Evolutionary conservation across 2,797 vertebrate species (phyloP), one percentile per base, ranked within the genome.

Genomic region (Poecilia gillii): DNA sequence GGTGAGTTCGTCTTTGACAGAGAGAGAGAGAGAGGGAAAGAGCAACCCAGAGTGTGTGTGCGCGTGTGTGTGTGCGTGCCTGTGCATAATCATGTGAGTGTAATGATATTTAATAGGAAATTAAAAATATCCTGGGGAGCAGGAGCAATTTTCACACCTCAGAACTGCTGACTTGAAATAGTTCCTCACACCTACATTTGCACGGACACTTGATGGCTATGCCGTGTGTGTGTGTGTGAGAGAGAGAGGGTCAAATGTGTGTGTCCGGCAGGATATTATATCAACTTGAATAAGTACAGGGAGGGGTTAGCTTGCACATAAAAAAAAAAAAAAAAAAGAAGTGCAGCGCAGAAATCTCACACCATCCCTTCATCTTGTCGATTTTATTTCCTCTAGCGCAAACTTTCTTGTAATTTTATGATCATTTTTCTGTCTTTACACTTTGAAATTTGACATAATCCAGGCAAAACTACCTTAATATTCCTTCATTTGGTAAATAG

Each of bases 121-220:
- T 93, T 93, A 88, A 90, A 94, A 94, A 92, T 93, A 91, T 90
- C 90, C 88, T 41, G 64, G 86, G 88, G 83, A 87, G 89, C 84
- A 72, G 82, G 77, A 85, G 78, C 81, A 85, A 88, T 92, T 92
- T 93, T 87, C 79, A 88, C 84, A 82, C 80, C 76, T 82, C 64
- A 76, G 82, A 92, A 87, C 46, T 85, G 91, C 91, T 92, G 89
- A 93, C 86, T 91, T 83, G 79, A 73, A 85, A 85, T 77, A 81
- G 84, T 88, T 75, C 16, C 73, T 82, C 77, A 76, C 75, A 73
- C 72, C 57, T 80, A 79, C 81, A 84, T 79, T 78, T 87, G 13
- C 43, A 53, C 39, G 66, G 45, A 70, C 81, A 66, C 71, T 82
- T 82, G 59, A 75, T 77, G 49, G 5, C 72, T 68, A 75, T 45